phyloP scores from a whole-genome alignment of 2,797 vertebrate genomes.

The Notamacropus eugenii region DNA sequence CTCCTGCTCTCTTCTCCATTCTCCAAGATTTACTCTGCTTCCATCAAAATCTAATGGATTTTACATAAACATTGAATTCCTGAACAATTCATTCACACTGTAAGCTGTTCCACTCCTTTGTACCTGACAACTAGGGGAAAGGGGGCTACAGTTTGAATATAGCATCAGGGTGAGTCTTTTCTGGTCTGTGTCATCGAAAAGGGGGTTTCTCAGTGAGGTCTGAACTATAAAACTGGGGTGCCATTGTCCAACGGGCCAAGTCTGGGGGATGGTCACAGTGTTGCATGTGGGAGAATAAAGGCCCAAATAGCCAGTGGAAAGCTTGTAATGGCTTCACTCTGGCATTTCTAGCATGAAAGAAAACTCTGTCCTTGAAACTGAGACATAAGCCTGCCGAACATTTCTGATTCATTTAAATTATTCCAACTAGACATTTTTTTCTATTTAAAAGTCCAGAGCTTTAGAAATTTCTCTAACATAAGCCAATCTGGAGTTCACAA shows the following conservation, averaged over 20 bases:
- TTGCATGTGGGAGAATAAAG: background rate
- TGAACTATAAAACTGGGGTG: background rate
- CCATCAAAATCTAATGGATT: background rate
- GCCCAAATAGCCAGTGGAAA: background rate
- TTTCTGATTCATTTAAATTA: background rate
- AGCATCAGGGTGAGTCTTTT: background rate
- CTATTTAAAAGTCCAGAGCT: background rate
- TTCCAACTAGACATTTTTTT: background rate
- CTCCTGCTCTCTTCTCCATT: background rate
- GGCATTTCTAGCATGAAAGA: background rate
- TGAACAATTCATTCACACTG: background rate
- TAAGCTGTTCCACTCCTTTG: background rate
- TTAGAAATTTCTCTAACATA: background rate
- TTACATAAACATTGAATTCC: background rate
- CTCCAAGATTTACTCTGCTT: background rate
- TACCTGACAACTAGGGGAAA: background rate
- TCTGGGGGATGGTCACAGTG: background rate
- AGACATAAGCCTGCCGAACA: background rate
- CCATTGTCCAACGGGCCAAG: background rate
- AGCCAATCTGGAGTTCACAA: background rate
- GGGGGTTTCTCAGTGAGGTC: background rate
- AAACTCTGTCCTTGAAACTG: background rate
- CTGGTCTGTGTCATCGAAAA: background rate
- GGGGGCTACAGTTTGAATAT: background rate
- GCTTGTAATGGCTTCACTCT: background rate